Conservation (phyloP, 2,888 invertebrate genomes). For the Aplocera efformata region DNA sequence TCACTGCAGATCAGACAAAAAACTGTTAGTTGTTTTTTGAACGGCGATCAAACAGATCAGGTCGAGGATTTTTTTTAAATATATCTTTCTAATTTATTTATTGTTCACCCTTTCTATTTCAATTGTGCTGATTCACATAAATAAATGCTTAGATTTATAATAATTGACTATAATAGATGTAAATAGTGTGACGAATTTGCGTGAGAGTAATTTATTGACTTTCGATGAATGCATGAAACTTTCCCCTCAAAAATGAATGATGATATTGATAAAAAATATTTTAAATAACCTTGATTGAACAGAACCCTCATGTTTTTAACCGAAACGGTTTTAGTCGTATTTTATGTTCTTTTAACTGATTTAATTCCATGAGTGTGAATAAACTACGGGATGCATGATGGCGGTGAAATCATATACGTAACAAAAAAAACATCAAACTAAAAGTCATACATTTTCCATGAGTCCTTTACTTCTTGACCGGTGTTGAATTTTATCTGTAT, state of each 20-base stretch:
- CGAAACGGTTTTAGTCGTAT: constrained; percentile 26
- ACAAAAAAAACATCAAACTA: too few relatives aligned
- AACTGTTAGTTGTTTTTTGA: too few relatives aligned
- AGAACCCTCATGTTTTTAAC: constrained; percentile 64
- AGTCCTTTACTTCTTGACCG: neutral
- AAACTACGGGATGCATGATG: too few relatives aligned
- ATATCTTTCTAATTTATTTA: too few relatives aligned
- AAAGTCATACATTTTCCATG: too few relatives aligned
- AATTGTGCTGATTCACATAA: constrained; percentile 24
- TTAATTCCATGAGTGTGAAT: constrained; percentile 19
- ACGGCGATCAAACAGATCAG: too few relatives aligned
- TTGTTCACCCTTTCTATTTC: constrained; percentile 17
- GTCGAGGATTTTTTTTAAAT: constrained; percentile 9
- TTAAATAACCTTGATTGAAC: constrained; percentile 49
- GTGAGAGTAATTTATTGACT: constrained; percentile 56
- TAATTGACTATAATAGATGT: constrained; percentile 58
- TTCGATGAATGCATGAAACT: constrained; percentile 24
- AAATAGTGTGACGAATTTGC: constrained; percentile 67
- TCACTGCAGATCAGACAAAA: too few relatives aligned
- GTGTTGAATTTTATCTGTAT: neutral
- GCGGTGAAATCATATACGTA: too few relatives aligned
- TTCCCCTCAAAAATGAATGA: constrained; percentile 22
- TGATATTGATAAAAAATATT: constrained; percentile 63
- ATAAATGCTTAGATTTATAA: constrained; percentile 37
- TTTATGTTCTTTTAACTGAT: constrained; percentile 18